These are phyloP conservation scores for Pipra filicauda DNA, from an alignment of 2,113 vertebrate genomes.

Conservation along the genomic window DNA sequence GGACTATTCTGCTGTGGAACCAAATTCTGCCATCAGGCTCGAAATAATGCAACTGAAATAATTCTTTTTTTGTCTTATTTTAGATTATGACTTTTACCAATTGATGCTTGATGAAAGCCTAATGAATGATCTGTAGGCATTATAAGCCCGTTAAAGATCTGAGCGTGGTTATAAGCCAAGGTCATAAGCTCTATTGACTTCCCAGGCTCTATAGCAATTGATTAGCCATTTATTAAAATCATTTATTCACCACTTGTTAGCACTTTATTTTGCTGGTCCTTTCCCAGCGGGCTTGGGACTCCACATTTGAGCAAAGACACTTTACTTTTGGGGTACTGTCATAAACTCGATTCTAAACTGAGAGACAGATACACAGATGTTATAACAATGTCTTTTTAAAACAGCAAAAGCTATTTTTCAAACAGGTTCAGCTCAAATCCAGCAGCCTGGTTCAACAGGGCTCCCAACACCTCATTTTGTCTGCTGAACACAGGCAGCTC, in stretches of 20 bases:
- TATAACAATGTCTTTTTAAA: background rate
- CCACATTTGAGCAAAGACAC: background rate
- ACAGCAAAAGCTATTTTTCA: background rate
- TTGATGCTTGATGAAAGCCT: background rate
- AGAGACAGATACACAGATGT: background rate
- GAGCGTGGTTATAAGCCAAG: background rate
- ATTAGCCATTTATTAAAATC: slow-evolving; percentile 41
- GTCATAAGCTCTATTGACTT: slow-evolving; percentile 20
- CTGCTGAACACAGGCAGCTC: background rate
- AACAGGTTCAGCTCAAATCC: background rate
- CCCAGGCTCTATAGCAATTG: slow-evolving; percentile 1
- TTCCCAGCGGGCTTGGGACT: background rate
- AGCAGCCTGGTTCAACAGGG: background rate
- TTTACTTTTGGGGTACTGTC: background rate
- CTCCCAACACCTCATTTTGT: background rate
- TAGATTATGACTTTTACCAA: background rate
- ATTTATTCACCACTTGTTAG: background rate
- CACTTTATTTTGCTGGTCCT: background rate
- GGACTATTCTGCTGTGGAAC: background rate
- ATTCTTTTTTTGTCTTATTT: background rate
- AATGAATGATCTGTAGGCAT: background rate
- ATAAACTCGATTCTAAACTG: background rate
- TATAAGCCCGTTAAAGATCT: background rate
- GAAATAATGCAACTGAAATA: background rate
- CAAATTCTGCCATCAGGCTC: background rate